Evolutionary conservation across 35 echinoderm and acorn worm species (phyloP), one percentile per base, ranked within the genome.

Genomic region (Heliocidaris tuberculata): DNA sequence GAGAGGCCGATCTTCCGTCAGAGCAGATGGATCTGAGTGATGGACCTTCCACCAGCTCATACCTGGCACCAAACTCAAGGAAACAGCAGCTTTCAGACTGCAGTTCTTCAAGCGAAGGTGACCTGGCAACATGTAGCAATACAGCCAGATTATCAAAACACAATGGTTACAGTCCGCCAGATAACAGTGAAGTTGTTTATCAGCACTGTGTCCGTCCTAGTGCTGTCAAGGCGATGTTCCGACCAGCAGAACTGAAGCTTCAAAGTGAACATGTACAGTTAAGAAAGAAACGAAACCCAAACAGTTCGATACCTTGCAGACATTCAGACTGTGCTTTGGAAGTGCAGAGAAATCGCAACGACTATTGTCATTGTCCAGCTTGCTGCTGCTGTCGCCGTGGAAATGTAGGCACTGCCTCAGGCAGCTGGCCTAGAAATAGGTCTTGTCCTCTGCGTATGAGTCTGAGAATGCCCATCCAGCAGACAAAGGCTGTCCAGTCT

Each of bases 141-240:
- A 86, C 86, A 47, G 65, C 13, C 24, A 93, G 54, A 29, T 60
- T 35, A 27, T 56, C 70, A 47, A 86, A 94, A 65, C 61, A 56
- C 49, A 91, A 86, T 17, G 48, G n/a, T 21, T 89, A 94, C 89
- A 95, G 70, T 49, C 85, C 48, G 42, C 94, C 30, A 95, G 94
- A 91, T 52, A 96, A 94, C 35, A 97, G 98, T 48, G 92, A 96
- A 52, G 97, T 99, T 2, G 96, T 97, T 19, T 99, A 96, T 78
- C 97, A 99, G 94, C 95, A 96, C 59, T 99, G 98, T 95, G 95
- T 99, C 5, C 96, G 95, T 87, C 98, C 98, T 5, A 99, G 98
- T 93, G 85, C 97, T 31, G 97, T 99, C 30, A 97, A 96, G 27
- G 97, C 97, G 0, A 94, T 97, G 90, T 97, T 97, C 86, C 93